Base-by-base conservation (phyloP, 2,797 vertebrate genomes). In the Diplodus puntazzo region DNA sequence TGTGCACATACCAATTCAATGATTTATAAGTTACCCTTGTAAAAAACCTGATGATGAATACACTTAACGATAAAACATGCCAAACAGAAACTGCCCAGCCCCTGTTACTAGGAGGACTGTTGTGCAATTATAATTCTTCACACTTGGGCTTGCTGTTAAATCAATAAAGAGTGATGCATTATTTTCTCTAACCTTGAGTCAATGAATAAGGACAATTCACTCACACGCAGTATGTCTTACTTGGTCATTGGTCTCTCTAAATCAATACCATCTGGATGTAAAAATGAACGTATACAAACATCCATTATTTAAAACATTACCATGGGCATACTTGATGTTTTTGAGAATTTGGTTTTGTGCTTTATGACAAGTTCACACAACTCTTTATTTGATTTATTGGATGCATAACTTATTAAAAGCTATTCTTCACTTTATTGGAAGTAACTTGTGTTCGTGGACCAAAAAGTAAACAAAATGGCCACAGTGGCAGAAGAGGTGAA, bases 11-110 rank as follows among this genome's bases (percentile, higher is more conserved):
- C 39, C 25, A n/a, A 79, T 25, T 46, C 12, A 75, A 69, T 49
- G 27, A 81, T 78, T 79, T 65, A 86, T 66, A 80, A 59, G 54
- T 14, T 62, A 30, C 25, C 23, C 42, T 70, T 67, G 12, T 76
- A 67, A 78, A 49, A 82, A 70, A 81, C 12, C 3, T 27, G 52
- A 69, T 23, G 61, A 79, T 50, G 23, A 82, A 70, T 59, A 71
- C 12, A 39, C 72, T 55, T 58, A 21, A 55, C 65, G 74, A 66
- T 27, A 65, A 57, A 43, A 63, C 21, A 11, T 48, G 50, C 20
- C 48, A 68, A 71, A 76, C 48, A 68, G 5, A 82, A 69, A 68
- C n/a, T 3, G 27, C 50, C 30, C 61, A 58, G 45, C 20, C 14
- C 8, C 5, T 21, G 5, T 46, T 39, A 60, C 6, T 8, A 0